phyloP scores from a whole-genome alignment of 2,888 invertebrate genomes.

The Eupithecia centaureata region DNA sequence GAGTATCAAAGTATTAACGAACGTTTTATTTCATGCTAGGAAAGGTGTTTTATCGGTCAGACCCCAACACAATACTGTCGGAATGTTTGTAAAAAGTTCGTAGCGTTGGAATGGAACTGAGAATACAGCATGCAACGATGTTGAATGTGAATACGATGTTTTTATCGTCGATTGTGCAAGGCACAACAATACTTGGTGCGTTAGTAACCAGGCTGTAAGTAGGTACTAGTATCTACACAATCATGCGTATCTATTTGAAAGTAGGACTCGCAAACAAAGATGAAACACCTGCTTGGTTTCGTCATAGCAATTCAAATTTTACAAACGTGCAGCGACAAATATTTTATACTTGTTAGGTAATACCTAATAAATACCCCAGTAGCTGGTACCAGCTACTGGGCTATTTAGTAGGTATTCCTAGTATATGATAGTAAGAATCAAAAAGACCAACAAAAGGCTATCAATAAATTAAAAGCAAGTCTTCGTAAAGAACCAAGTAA shows the following conservation, averaged over 20 bases:
- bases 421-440: background rate
- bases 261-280: slow-evolving; percentile 14
- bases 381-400: background rate
- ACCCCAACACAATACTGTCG: slow-evolving; percentile 4
- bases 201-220: background rate
- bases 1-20: slow-evolving; percentile 28
- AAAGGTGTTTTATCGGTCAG: slow-evolving; percentile 28
- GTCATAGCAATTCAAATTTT: background rate
- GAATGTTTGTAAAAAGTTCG: slow-evolving; percentile 3
- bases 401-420: background rate
- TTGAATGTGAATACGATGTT: slow-evolving; percentile 1
- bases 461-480: slow-evolving; percentile 3
- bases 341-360: background rate
- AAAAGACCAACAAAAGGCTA: background rate
- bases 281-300: slow-evolving; percentile 7
- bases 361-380: too few relatives aligned
- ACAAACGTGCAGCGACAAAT: background rate
- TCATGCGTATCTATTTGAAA: slow-evolving; percentile 12
- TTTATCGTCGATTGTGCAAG: slow-evolving; percentile 16
- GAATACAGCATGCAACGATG: background rate
- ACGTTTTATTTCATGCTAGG: slow-evolving; percentile 24
- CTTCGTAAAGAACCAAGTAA: background rate
- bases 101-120: background rate
- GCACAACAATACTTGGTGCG: slow-evolving; percentile 5
- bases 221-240: background rate